A percentile compares a stretch with the other conserved stretches of the same genome.
Evolutionary conservation across 1,140 invertebrate species (phyloP).

Genomic region (Schmidtea mediterranea): DNA sequence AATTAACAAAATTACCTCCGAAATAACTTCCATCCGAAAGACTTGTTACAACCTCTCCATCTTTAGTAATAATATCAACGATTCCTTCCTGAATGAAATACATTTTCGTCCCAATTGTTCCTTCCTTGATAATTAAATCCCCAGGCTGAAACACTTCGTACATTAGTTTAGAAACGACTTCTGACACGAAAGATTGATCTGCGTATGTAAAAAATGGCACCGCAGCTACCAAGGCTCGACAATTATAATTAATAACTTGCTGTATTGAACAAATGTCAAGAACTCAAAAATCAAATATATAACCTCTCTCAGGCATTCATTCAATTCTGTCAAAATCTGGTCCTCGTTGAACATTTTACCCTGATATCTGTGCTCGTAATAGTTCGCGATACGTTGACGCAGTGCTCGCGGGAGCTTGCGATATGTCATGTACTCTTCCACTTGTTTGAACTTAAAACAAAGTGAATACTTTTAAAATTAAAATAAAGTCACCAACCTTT

Average conservation of each 20-base stretch:
- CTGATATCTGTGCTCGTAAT: conserved; percentile 61
- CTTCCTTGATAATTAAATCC: too few species aligned
- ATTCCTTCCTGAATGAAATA: conserved; percentile 46
- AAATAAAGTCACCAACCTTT: conserved; percentile 39
- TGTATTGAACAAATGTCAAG: not conserved
- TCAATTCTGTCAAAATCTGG: conserved; percentile 70
- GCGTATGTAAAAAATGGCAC: conserved; percentile 95
- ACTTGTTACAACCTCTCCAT: conserved; percentile 84
- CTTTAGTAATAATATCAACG: too few species aligned
- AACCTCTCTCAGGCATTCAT: conserved; percentile 72
- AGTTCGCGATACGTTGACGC: conserved; percentile 76
- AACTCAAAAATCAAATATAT: conserved; percentile 2
- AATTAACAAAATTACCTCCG: too few species aligned
- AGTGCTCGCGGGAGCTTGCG: conserved; percentile 74
- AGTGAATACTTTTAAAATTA: conserved; percentile 4
- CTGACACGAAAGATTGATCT: conserved; percentile 52
- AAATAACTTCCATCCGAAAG: conserved; percentile 90
- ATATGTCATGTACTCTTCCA: conserved; percentile 95
- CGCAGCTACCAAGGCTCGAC: too few species aligned
- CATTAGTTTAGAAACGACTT: conserved; percentile 48
- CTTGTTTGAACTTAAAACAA: conserved; percentile 64
- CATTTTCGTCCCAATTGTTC: conserved; percentile 57
- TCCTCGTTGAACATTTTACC: conserved; percentile 83
- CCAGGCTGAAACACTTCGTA: conserved; percentile 98
- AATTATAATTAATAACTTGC: conserved; percentile 97